Conservation (phyloP, 2,888 invertebrate genomes). For the Drosophila barbarae region DNA sequence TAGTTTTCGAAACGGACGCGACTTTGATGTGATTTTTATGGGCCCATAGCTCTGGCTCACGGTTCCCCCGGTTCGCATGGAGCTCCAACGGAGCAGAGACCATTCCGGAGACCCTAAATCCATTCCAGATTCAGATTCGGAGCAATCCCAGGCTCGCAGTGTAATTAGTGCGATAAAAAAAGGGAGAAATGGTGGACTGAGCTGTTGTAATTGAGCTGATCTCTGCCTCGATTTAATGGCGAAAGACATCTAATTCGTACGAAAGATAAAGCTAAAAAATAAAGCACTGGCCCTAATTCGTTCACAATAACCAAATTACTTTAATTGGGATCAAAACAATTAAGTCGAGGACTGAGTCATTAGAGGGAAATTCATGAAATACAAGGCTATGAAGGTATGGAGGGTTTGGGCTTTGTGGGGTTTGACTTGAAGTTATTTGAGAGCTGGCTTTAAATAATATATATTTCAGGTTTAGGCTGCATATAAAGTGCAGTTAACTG, state of each 20-base stretch:
- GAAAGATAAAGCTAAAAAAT: slow-evolving; percentile 16
- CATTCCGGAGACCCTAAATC: slow-evolving; percentile 27
- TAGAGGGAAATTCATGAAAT: slow-evolving; percentile 4
- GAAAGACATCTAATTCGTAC: slow-evolving; percentile 30
- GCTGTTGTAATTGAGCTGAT: slow-evolving; percentile 38
- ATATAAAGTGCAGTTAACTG: no score
- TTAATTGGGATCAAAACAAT: slow-evolving; percentile 28
- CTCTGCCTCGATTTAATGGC: slow-evolving; percentile 29
- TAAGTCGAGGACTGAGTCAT: slow-evolving; percentile 7
- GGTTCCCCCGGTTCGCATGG: slow-evolving; percentile 18
- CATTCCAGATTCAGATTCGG: slow-evolving; percentile 19
- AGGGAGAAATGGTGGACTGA: slow-evolving; percentile 25
- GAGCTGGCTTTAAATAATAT: background rate
- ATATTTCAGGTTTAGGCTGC: no score
- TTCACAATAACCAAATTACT: slow-evolving; percentile 22
- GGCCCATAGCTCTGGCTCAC: slow-evolving; percentile 35
- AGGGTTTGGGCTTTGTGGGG: background rate
- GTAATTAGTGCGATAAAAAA: slow-evolving; percentile 41
- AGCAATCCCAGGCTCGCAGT: slow-evolving; percentile 20
- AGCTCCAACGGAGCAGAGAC: slow-evolving; percentile 1
- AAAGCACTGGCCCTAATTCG: slow-evolving; percentile 12
- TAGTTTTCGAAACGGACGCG: slow-evolving; percentile 67
- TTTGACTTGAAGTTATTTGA: background rate
- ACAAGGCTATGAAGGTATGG: background rate
- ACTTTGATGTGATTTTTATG: slow-evolving; percentile 72